A percentile compares a stretch with the other conserved stretches of the same genome.
Evolutionary conservation across 2,113 vertebrate species (phyloP).

Genomic region (Natator depressus): DNA sequence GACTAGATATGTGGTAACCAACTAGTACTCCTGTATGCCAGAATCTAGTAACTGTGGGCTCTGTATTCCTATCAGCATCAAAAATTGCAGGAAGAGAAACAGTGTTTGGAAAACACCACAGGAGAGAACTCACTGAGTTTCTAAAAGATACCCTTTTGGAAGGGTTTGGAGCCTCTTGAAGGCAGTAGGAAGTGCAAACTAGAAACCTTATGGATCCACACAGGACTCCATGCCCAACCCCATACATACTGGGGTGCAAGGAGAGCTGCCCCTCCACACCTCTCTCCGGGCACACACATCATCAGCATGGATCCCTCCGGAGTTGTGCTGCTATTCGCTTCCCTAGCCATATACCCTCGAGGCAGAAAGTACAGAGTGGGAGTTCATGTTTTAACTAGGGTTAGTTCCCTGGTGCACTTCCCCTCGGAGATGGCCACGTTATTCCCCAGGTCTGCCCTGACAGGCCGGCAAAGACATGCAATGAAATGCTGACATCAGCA

Average conservation of each 20-base stretch:
- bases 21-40: not conserved
- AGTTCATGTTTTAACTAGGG: not conserved
- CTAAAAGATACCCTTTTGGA: not conserved
- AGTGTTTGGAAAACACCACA: not conserved
- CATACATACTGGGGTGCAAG: not conserved
- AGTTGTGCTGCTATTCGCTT: not conserved
- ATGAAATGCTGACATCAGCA: not conserved
- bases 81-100: not conserved
- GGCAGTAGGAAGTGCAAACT: not conserved
- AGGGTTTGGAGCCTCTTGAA: rapidly evolving
- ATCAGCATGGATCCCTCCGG: not conserved
- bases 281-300: not conserved
- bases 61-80: not conserved
- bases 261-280: not conserved
- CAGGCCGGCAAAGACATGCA: not conserved
- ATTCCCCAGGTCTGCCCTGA: not conserved
- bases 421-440: no score
- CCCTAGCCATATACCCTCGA: not conserved
- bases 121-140: not conserved
- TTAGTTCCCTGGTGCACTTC: no score
- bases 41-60: not conserved
- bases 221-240: rapidly evolving
- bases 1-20: not conserved
- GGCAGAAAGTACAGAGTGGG: not conserved
- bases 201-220: not conserved